phyloP scores from a whole-genome alignment of 2,888 invertebrate genomes.

The Lamellibrachia satsuma region DNA sequence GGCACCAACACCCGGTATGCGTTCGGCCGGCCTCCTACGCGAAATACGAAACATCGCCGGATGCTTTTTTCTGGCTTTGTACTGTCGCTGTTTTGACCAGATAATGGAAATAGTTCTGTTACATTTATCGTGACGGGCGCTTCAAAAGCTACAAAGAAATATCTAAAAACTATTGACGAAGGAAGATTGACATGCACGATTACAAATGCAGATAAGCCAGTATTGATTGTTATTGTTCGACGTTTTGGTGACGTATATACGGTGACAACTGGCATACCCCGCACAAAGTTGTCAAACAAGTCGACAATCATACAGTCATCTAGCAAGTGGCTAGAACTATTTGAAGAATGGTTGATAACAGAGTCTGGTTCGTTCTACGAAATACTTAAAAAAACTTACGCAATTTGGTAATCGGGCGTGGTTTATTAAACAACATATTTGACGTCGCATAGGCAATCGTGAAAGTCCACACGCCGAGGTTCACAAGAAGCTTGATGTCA shows the following conservation, averaged over 20 bases:
- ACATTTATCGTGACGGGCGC: neutral
- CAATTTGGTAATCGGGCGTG: neutral
- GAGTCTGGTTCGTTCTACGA: neutral
- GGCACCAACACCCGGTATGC: neutral
- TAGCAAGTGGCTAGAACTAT: neutral
- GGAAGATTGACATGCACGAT: neutral
- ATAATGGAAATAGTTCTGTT: neutral
- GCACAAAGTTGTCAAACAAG: neutral
- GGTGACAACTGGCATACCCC: neutral
- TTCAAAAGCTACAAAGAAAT: neutral
- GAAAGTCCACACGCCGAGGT: too few species aligned
- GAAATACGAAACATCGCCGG: neutral
- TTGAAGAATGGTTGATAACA: neutral
- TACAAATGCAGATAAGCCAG: neutral
- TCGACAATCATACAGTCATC: neutral
- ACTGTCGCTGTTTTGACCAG: neutral
- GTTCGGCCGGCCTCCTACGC: neutral
- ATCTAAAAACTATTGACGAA: neutral
- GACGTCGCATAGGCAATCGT: neutral
- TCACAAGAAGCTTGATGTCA: too few species aligned
- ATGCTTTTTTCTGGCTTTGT: neutral
- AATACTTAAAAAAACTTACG: neutral
- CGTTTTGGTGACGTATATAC: neutral
- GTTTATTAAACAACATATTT: neutral
- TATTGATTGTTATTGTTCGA: neutral